Conservation (phyloP, 64 coral and sea anemone genomes). For the Actinia tenebrosa region DNA sequence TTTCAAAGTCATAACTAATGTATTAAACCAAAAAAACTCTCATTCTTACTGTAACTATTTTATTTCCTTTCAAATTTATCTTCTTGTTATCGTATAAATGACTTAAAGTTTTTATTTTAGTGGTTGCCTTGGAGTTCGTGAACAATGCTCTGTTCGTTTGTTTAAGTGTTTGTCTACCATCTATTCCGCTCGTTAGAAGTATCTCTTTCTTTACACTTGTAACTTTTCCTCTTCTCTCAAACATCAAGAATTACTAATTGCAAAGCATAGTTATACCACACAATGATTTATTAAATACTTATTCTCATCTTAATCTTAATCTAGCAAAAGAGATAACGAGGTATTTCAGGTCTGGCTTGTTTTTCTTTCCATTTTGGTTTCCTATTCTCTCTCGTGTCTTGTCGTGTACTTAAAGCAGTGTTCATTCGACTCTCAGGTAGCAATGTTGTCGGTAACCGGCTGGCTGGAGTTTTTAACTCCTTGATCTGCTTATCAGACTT, state of each 20-base stretch:
- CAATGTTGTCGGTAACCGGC: neutral
- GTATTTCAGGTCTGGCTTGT: neutral
- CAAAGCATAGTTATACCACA: neutral
- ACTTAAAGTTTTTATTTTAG: neutral
- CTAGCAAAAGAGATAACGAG: constrained; percentile 17
- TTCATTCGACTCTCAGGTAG: neutral
- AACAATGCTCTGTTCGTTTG: neutral
- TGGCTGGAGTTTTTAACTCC: neutral
- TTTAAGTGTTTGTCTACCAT: neutral
- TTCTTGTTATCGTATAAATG: neutral
- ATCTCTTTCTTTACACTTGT: neutral
- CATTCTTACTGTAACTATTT: neutral
- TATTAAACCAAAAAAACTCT: neutral
- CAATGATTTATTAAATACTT: neutral
- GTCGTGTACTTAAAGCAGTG: neutral
- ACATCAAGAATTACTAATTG: neutral
- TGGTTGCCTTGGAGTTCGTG: neutral
- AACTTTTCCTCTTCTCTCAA: neutral
- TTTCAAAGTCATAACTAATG: neutral
- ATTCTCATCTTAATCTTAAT: neutral
- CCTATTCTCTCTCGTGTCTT: neutral
- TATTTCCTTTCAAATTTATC: neutral
- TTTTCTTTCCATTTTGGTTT: constrained; percentile 18
- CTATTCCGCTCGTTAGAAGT: neutral
- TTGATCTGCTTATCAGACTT: neutral